Base-by-base conservation (phyloP, 2,888 invertebrate genomes). In the Agrilus cyanescens region DNA sequence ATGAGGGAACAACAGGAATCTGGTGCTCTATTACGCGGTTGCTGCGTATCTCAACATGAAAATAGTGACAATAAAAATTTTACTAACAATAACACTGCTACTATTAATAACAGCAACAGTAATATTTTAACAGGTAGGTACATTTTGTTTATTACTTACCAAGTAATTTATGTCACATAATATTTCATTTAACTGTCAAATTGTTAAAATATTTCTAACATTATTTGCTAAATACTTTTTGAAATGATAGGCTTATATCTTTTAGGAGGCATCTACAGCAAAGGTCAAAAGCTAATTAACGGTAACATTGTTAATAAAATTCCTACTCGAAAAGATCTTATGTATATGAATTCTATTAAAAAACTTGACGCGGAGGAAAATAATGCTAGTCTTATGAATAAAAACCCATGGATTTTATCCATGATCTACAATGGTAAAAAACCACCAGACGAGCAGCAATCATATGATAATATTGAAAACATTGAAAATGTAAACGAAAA, bases 1-100 rank as follows among this genome's bases (percentile, higher is more conserved):
- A 82, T 87, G 56, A 77, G 80, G 57, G 87, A 89, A 56, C 89
- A 85, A 60, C 76, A 85, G 60, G 85, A 86, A 66, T 74, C 75
- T 46, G 71, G 69, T 40, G 71, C 69, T 49, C 66, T 70, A 48
- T 66, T 72, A 56, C 66, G 69, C 53, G 67, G 67, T 39, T 64
- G 67, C 57, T 63, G 49, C 59, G 62, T 45, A 60, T 63, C 55
- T 12, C 33, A 38, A 25, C 25, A 25, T 25, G 25, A 25, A 25
- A 25, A 25, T 25, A 25, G 10, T 25, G 25, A 25, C 25, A 25
- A 25, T 10, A 25, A 25, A 25, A 33, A 12, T 33, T 14, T 14
- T 33, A 33, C 33, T 33, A 33, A 14, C 14, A 33, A 14, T 15
- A 33, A 14, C 8, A 33, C 8, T 6, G 6, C 13, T 33, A 33